A percentile compares a stretch with the other conserved stretches of the same genome.
Evolutionary conservation across 2,888 invertebrate species (phyloP).

Genomic region (Parnassius mnemosyne): DNA sequence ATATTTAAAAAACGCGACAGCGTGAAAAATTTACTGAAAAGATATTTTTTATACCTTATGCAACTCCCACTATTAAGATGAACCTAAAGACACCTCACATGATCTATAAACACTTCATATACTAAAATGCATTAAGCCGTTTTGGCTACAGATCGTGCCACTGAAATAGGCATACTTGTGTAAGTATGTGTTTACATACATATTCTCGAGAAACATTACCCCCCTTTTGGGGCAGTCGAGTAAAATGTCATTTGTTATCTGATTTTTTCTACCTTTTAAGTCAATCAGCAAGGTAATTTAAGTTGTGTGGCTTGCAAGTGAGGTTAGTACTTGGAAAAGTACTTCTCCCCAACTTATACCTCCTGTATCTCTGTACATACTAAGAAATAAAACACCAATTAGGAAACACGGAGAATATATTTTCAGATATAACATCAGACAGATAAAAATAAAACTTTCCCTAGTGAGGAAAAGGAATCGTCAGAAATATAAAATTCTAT

Average conservation of each 20-base stretch:
- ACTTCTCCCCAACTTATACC: not conserved
- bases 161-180: no score
- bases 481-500: slow-evolving; percentile 76
- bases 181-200: no score
- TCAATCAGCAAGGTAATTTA: not conserved
- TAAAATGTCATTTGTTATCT: not conserved
- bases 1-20: no score
- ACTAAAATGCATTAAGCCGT: not conserved
- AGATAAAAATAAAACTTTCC: slow-evolving; percentile 76
- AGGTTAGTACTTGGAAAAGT: not conserved
- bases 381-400: slow-evolving; percentile 48
- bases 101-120: not conserved
- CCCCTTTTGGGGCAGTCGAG: not conserved
- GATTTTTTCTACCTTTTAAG: not conserved
- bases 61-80: no score
- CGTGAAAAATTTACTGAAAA: no score
- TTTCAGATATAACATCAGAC: slow-evolving; percentile 78
- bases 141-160: not conserved
- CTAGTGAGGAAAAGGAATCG: slow-evolving; percentile 68
- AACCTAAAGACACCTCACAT: no score
- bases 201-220: not conserved
- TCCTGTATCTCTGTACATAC: not conserved
- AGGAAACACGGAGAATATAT: slow-evolving; percentile 79
- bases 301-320: not conserved
- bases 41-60: no score